Conservation (phyloP, 2,113 vertebrate species). For the Microcebus tavaratra region DNA sequence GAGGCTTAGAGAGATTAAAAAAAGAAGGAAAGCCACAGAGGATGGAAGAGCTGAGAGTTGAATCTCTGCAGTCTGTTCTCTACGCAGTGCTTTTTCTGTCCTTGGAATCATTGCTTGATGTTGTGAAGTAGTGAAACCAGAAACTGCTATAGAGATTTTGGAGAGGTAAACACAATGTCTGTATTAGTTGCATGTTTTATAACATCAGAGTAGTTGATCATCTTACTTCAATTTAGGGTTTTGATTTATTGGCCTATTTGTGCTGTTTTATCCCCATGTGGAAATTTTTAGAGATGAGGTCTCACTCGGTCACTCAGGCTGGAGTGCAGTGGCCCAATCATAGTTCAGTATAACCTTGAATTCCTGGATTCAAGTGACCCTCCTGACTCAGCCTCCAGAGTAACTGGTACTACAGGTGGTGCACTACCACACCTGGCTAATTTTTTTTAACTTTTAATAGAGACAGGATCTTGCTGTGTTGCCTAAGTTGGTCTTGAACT, state of each 20-base stretch:
- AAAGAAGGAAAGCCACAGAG: background rate
- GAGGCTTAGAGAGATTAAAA: background rate
- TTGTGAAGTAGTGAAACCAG: background rate
- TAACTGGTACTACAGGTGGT: no score
- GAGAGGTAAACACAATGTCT: background rate
- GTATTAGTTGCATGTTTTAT: background rate
- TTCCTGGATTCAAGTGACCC: no score
- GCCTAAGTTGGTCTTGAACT: no score
- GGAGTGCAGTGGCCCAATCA: no score
- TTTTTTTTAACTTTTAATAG: no score
- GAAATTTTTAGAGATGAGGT: background rate
- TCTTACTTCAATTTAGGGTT: background rate
- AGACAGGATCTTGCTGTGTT: no score
- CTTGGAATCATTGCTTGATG: background rate
- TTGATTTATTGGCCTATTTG: background rate
- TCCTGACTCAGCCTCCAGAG: no score
- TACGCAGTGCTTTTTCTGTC: background rate
- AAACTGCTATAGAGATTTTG: background rate
- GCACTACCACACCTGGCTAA: no score
- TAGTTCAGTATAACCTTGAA: no score
- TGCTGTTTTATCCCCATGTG: background rate
- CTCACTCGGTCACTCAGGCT: no score
- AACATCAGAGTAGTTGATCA: background rate
- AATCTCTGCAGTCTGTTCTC: background rate
- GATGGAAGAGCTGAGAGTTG: background rate